Percentiles rank a stretch among this genome's conserved stretches.
phyloP scores from a whole-genome alignment of 2,797 vertebrate genomes.

The Erithacus rubecula region DNA sequence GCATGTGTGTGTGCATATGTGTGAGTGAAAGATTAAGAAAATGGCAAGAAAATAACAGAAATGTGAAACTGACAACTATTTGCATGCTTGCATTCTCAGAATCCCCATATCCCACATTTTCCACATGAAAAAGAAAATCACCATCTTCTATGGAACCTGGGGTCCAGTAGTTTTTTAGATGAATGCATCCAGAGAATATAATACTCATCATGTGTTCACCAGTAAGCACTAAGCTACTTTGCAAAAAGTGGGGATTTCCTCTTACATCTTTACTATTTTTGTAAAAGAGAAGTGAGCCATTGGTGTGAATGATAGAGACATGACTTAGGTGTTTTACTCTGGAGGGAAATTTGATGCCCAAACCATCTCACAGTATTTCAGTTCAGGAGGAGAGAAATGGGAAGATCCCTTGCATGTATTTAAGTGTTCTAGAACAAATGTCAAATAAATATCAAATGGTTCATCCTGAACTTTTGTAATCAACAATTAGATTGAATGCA shows the following conservation, averaged over 20 bases:
- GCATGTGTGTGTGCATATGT: no score
- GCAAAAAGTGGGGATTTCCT: background rate
- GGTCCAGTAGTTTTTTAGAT: background rate
- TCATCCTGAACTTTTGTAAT: background rate
- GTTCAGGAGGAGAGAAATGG: background rate
- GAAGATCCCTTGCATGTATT: background rate
- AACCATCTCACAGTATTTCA: background rate
- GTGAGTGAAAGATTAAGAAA: background rate
- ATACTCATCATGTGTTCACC: background rate
- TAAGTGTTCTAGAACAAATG: background rate
- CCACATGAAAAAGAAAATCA: background rate
- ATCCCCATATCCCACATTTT: background rate
- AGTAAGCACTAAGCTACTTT: background rate
- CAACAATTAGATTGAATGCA: background rate
- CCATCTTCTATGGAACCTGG: background rate
- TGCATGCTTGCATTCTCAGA: background rate
- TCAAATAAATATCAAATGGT: background rate
- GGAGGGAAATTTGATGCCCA: background rate
- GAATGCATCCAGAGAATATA: background rate
- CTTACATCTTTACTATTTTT: background rate
- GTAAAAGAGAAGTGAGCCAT: background rate
- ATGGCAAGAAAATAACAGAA: background rate
- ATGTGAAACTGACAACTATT: background rate
- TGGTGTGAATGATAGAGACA: background rate
- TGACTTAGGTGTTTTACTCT: background rate